phyloP scores from a whole-genome alignment of 2,113 vertebrate species.

The Oriolus oriolus region DNA sequence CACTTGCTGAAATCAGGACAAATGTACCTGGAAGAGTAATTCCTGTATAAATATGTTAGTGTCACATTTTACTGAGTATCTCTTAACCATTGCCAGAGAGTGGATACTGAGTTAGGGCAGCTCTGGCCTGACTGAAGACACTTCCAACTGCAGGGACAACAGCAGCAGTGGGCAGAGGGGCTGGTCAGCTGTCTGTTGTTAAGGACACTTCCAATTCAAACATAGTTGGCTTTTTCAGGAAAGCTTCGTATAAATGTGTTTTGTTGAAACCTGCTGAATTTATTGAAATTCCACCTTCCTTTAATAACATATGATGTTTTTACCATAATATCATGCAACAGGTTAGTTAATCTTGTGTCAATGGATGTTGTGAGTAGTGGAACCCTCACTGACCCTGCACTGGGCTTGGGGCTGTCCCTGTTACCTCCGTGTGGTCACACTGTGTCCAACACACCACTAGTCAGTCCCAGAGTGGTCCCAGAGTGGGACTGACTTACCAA shows the following conservation, averaged over 20 bases:
- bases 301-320: background rate
- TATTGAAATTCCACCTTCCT: background rate
- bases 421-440: accelerated
- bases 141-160: background rate
- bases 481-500: background rate
- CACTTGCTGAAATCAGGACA: background rate
- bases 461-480: background rate
- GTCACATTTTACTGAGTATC: background rate
- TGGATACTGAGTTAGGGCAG: background rate
- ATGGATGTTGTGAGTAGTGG: background rate
- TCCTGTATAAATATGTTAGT: background rate
- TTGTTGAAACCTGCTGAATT: background rate
- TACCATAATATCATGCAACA: background rate
- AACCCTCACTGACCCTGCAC: accelerated
- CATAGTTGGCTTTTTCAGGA: background rate
- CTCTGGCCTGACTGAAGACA: background rate
- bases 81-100: background rate
- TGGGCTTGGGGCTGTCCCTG: background rate
- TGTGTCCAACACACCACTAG: background rate
- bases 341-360: background rate
- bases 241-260: background rate
- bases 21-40: background rate
- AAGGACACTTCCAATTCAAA: background rate
- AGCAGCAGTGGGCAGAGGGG: background rate
- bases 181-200: background rate